A percentile compares a stretch with the other conserved stretches of the same genome.
phyloP scores from a whole-genome alignment of 2,888 invertebrate species.

The Eupithecia pulchellata region DNA sequence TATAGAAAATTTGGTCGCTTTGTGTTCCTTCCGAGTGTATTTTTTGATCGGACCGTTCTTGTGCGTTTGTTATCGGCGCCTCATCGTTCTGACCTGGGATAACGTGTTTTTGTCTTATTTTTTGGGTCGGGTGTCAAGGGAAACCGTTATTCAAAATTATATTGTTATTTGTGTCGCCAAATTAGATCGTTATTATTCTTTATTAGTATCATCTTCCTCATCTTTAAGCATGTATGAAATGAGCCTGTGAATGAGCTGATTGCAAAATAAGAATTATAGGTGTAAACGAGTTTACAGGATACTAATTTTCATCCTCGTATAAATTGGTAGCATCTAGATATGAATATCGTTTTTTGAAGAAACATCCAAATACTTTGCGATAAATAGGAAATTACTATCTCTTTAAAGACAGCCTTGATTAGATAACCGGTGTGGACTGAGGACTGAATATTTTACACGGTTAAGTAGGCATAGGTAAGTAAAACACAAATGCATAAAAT shows the following conservation, averaged over 20 bases:
- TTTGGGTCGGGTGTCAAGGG: conserved; percentile 44
- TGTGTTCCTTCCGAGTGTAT: conserved; percentile 75
- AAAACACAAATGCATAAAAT: not conserved
- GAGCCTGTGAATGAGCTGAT: not conserved
- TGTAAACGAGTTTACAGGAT: not conserved
- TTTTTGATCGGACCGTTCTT: conserved; percentile 59
- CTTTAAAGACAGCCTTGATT: not conserved
- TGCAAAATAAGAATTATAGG: not conserved
- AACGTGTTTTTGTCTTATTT: conserved; percentile 61
- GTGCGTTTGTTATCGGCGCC: conserved; percentile 66
- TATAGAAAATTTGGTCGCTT: conserved; percentile 83
- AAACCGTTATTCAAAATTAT: conserved; percentile 60
- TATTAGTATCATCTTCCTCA: not conserved
- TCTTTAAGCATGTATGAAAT: conserved; percentile 8
- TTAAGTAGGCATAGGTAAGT: not conserved
- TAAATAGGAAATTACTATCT: not conserved
- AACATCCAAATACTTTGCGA: not conserved
- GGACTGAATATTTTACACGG: not conserved
- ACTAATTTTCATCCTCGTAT: not conserved
- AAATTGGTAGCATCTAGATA: not conserved
- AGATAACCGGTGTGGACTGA: not conserved
- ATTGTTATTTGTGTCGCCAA: conserved; percentile 32
- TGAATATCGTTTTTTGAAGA: not conserved
- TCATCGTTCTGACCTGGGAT: conserved; percentile 62
- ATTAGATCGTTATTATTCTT: conserved; percentile 25